phyloP scores from a whole-genome alignment of 2,113 vertebrate genomes.

The Cyphomyrus plagiostoma region DNA sequence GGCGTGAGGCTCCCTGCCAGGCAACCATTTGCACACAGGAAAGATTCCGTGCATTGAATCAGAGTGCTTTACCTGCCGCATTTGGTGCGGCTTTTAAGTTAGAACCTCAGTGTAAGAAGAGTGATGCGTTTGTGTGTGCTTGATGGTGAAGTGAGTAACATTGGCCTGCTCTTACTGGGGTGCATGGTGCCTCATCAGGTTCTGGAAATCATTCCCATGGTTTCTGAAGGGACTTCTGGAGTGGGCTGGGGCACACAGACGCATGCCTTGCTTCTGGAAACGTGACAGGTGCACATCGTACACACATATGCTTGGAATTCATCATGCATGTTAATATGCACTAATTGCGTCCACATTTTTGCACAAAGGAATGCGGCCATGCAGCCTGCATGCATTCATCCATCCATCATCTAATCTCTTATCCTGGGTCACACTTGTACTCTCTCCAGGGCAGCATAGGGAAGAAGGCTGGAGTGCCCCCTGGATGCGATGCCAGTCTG shows the following conservation, averaged over 20 bases:
- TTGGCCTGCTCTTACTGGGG: background rate
- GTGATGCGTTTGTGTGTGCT: background rate
- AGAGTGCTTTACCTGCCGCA: background rate
- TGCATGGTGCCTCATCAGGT: background rate
- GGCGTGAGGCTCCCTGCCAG: background rate
- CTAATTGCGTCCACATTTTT: background rate
- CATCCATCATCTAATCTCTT: background rate
- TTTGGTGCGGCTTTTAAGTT: background rate
- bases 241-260: background rate
- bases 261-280: background rate
- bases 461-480: background rate
- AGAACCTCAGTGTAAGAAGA: background rate
- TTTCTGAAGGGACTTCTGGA: background rate
- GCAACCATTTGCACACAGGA: background rate
- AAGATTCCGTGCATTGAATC: background rate
- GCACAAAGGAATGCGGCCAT: conserved; percentile 21
- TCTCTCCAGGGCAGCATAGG: background rate
- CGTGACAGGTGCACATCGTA: background rate
- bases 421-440: background rate
- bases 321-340: background rate
- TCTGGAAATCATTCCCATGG: background rate
- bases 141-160: background rate
- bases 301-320: background rate
- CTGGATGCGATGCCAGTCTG: background rate
- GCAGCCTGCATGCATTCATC: background rate